Evolutionary conservation across 2,113 vertebrate genomes (phyloP).

Genomic region (Phalacrocorax carbo): DNA sequence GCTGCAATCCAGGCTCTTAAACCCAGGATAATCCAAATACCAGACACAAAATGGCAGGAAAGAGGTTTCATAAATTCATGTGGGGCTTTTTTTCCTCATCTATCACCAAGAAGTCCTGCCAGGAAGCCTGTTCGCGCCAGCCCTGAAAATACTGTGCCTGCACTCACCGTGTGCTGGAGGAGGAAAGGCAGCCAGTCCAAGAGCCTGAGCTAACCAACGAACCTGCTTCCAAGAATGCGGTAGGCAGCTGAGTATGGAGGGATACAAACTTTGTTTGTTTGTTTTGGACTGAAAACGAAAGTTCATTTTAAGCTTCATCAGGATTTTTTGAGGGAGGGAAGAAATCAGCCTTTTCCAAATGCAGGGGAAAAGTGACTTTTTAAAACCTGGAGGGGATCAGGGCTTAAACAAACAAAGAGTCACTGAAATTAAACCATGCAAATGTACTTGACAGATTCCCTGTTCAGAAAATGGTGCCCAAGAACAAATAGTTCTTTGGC

Average conservation of each 20-base stretch:
- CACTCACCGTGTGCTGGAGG: fast-evolving
- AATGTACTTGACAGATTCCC: slow-evolving; percentile 14
- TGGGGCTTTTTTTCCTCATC: background rate
- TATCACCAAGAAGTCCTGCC: background rate
- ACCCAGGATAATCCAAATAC: background rate
- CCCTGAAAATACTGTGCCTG: background rate
- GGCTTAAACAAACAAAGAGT: background rate
- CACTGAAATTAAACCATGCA: slow-evolving; percentile 26
- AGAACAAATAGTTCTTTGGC: slow-evolving; percentile 51
- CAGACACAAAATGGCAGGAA: background rate
- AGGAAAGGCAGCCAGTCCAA: background rate
- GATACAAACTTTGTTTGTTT: background rate
- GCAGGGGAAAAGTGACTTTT: background rate
- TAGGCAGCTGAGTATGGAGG: background rate
- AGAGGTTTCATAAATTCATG: background rate
- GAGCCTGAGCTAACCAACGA: background rate
- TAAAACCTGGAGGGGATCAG: background rate
- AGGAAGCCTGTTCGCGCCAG: background rate
- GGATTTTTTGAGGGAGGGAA: background rate
- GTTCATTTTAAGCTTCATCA: background rate
- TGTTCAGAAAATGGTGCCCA: background rate
- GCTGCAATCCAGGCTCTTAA: background rate
- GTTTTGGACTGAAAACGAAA: background rate
- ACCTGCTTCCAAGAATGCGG: background rate
- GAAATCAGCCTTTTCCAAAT: background rate